These are phyloP conservation scores for Magallana ariakensis DNA, from an alignment of 1,140 invertebrate genomes.

Conservation along the genomic window DNA sequence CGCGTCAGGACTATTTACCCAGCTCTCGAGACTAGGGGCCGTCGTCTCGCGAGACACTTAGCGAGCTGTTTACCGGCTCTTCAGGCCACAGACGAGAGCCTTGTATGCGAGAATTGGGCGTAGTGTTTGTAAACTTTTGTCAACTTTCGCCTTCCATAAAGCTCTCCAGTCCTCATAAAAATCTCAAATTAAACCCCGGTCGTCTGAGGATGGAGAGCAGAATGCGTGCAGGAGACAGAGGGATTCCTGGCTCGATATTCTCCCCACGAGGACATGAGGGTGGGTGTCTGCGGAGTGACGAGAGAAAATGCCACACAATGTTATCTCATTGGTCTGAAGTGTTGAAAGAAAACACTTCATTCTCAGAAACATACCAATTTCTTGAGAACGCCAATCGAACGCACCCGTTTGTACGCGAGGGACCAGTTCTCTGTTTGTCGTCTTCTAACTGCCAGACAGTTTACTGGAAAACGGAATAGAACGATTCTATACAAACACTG, in stretches of 20 bases:
- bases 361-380: background rate
- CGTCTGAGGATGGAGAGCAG: slow-evolving; percentile 19
- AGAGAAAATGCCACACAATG: slow-evolving; percentile 10
- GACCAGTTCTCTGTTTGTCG: background rate
- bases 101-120: slow-evolving; percentile 37
- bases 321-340: slow-evolving; percentile 18
- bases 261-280: background rate
- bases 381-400: slow-evolving; percentile 31
- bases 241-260: slow-evolving; percentile 8
- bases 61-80: slow-evolving; percentile 29
- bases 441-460: background rate
- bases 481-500: slow-evolving; percentile 6
- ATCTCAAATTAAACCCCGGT: slow-evolving; percentile 27
- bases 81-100: slow-evolving; percentile 31
- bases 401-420: slow-evolving; percentile 15
- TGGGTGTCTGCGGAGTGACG: slow-evolving; percentile 24
- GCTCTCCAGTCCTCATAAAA: slow-evolving; percentile 37
- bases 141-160: slow-evolving; percentile 38
- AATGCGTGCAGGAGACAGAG: background rate
- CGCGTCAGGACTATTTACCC: slow-evolving; percentile 32
- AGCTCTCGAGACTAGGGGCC: slow-evolving; percentile 10
- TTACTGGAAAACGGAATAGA: background rate
- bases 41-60: slow-evolving; percentile 21
- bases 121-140: slow-evolving; percentile 37
- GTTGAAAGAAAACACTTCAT: slow-evolving; percentile 16